Percentiles rank a stretch among this genome's conserved stretches.
These are phyloP conservation scores for Meloidogyne exigua DNA, from an alignment of 1,140 invertebrate species.

Conservation along the genomic window DNA sequence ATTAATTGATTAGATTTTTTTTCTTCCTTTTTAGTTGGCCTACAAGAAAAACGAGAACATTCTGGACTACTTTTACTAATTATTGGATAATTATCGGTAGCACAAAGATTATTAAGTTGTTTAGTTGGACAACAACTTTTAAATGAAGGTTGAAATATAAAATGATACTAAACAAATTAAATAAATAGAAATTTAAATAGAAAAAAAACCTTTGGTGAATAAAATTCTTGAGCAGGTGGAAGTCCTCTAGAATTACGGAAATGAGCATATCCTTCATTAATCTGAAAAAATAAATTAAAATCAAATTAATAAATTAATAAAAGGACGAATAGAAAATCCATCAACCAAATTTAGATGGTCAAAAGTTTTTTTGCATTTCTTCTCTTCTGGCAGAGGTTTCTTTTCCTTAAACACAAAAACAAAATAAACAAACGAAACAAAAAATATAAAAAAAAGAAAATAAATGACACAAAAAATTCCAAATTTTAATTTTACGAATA, in stretches of 20 bases:
- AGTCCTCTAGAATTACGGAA: slow-evolving; percentile 23
- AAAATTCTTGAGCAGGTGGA: slow-evolving; percentile 22
- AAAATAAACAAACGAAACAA: neutral
- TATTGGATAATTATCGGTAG: neutral
- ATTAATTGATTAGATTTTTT: too few species aligned
- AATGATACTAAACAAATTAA: neutral
- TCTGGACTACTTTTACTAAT: slow-evolving; percentile 2
- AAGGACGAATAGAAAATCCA: too few species aligned
- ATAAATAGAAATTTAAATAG: neutral
- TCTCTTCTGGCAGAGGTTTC: neutral
- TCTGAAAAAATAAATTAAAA: slow-evolving; percentile 13
- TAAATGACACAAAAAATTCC: too few species aligned
- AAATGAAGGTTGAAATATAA: neutral
- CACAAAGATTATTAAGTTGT: neutral
- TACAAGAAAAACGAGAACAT: neutral
- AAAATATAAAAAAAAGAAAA: neutral
- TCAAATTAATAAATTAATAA: neutral
- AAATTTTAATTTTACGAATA: too few species aligned
- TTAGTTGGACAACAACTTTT: neutral
- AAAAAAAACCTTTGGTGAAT: neutral
- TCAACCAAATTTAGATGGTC: too few species aligned
- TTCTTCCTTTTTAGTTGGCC: neutral
- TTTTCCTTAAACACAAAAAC: neutral
- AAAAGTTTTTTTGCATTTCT: neutral
- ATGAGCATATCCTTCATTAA: slow-evolving; percentile 19